These are phyloP conservation scores for Eolophus roseicapilla DNA, from an alignment of 2,113 vertebrate genomes.

Conservation along the genomic window DNA sequence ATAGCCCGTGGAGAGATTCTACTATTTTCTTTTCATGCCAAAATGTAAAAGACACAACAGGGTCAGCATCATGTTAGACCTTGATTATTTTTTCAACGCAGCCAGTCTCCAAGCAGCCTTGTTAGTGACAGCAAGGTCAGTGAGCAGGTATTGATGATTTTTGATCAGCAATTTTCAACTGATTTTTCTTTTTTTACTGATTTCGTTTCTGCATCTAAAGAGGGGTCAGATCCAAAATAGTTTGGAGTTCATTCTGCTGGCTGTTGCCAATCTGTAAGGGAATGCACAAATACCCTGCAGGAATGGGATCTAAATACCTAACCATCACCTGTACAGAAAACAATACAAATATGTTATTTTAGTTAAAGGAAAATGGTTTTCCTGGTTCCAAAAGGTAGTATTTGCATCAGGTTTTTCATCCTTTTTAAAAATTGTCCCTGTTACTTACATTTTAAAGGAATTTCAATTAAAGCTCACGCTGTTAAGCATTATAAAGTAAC, in stretches of 20 bases:
- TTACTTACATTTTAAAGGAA: neutral
- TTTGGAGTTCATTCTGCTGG: neutral
- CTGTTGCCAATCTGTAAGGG: neutral
- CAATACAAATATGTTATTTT: neutral
- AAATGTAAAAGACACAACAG: constrained; percentile 9
- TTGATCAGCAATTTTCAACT: neutral
- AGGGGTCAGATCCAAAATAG: neutral
- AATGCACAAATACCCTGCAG: neutral
- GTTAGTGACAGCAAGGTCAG: neutral
- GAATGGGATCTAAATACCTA: neutral
- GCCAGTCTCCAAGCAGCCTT: neutral
- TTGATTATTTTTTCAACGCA: neutral
- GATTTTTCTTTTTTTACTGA: neutral
- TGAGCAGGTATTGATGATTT: neutral
- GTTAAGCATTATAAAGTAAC: neutral
- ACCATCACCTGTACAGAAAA: neutral
- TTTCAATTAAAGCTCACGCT: neutral
- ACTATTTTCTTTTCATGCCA: neutral
- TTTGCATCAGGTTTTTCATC: neutral
- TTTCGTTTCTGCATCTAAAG: neutral
- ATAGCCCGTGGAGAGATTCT: neutral
- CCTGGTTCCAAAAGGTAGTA: neutral
- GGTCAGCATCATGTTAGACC: neutral
- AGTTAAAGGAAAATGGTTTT: neutral
- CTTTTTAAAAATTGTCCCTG: neutral